Percentiles rank a stretch among this genome's conserved stretches.
Conservation (phyloP, 2,797 vertebrate species). For the Todus mexicanus region DNA sequence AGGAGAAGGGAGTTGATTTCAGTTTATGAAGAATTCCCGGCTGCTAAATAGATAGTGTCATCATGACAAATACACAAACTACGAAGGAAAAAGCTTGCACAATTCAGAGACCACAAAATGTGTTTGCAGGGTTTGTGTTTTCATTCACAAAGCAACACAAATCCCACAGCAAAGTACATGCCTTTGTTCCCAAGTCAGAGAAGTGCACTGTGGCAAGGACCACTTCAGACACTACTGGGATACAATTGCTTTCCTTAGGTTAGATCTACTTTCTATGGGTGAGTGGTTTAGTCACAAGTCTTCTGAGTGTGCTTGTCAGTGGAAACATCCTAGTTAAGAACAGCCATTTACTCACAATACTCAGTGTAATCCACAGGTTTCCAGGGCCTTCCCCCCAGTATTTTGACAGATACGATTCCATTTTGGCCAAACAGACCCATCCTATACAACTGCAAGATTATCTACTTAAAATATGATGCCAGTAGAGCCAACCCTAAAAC, state of each 20-base stretch:
- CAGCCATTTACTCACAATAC: not conserved
- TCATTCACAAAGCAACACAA: not conserved
- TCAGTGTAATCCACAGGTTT: not conserved
- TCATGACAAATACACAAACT: not conserved
- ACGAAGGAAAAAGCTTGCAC: not conserved
- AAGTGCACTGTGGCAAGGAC: not conserved
- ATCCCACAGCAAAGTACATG: not conserved
- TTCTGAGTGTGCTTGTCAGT: not conserved
- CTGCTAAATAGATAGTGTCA: not conserved
- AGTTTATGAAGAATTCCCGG: not conserved
- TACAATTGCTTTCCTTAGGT: not conserved
- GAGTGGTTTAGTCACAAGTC: not conserved
- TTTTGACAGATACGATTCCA: not conserved
- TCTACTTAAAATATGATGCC: not conserved
- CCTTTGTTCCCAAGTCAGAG: conserved; percentile 22
- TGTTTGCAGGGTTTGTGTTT: not conserved
- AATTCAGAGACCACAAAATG: not conserved
- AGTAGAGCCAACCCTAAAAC: not conserved
- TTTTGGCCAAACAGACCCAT: not conserved
- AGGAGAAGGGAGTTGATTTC: not conserved
- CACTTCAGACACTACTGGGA: not conserved
- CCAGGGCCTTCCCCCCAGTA: not conserved
- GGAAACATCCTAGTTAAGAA: not conserved
- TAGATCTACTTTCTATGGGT: not conserved
- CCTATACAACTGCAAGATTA: not conserved